A percentile compares a stretch with the other conserved stretches of the same genome.
These are phyloP conservation scores for Euborellia annulipes DNA, from an alignment of 1,140 invertebrate species.

Conservation along the genomic window DNA sequence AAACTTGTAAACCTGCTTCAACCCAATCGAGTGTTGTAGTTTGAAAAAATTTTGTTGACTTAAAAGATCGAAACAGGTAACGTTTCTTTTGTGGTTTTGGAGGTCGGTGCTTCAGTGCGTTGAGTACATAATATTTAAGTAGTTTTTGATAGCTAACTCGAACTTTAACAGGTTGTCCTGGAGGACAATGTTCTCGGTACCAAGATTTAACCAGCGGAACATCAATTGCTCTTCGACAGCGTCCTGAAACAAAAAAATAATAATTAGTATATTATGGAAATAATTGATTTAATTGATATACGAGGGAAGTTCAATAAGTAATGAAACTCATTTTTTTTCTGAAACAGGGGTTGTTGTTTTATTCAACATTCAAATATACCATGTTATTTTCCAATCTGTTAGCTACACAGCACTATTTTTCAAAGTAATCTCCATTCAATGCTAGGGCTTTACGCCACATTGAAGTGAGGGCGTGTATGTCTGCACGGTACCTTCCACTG, in stretches of 20 bases:
- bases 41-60: constrained; percentile 99
- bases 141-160: constrained; percentile 98
- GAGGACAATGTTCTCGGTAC: constrained; percentile 96
- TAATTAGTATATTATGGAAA: constrained; percentile 6
- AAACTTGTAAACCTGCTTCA: constrained; percentile 94
- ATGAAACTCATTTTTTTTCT: no score
- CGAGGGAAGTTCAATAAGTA: no score
- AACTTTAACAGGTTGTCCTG: constrained; percentile 97
- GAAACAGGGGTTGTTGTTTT: no score
- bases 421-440: no score
- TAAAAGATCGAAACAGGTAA: constrained; percentile 96
- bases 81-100: constrained; percentile 98
- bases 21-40: constrained; percentile 99
- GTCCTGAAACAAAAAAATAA: constrained; percentile 32
- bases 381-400: no score
- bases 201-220: constrained; percentile 94
- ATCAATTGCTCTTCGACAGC: constrained; percentile 81
- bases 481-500: no score
- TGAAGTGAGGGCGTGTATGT: no score
- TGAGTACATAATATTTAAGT: constrained; percentile 95
- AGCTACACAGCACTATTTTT: no score
- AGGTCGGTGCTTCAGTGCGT: constrained; percentile 89
- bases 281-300: constrained; percentile 14
- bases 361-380: no score
- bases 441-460: no score